Conservation (phyloP, 2,797 vertebrate species). For the Pantherophis vulpinus region DNA sequence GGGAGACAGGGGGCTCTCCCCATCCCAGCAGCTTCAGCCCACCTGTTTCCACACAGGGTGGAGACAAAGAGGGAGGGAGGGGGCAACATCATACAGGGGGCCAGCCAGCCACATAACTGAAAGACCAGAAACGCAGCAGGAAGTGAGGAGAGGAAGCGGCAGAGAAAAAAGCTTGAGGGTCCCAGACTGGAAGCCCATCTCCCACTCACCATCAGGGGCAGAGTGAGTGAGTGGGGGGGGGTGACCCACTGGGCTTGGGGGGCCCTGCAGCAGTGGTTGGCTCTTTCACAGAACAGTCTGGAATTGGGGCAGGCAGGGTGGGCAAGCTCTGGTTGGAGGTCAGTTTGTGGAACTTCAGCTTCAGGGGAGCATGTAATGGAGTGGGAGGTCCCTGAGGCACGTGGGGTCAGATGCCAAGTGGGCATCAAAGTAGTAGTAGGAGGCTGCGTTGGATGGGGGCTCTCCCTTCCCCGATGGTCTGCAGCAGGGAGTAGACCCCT, state of each 20-base stretch:
- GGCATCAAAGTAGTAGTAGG: not conserved
- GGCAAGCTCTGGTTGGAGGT: not conserved
- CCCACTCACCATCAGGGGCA: not conserved
- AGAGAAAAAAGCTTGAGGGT: not conserved
- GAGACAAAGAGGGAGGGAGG: not conserved
- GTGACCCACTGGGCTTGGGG: not conserved
- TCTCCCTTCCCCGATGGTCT: not conserved
- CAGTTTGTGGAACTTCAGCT: not conserved
- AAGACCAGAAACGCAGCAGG: not conserved
- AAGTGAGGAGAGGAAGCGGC: not conserved
- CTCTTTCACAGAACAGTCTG: slow-evolving; percentile 25
- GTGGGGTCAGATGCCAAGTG: not conserved
- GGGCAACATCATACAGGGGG: not conserved
- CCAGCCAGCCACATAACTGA: not conserved
- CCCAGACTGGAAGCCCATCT: not conserved
- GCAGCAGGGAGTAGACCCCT: not conserved
- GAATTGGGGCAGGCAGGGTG: slow-evolving; percentile 68
- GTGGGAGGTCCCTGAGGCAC: not conserved
- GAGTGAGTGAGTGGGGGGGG: not conserved
- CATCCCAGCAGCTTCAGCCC: not conserved
- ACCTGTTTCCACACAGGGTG: not conserved
- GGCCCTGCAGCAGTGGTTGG: not conserved
- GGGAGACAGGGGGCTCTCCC: not conserved
- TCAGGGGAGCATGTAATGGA: not conserved
- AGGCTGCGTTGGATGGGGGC: not conserved